These are phyloP conservation scores for Sus scrofa DNA, from an alignment of 2,113 vertebrate genomes.

Conservation along the genomic window DNA sequence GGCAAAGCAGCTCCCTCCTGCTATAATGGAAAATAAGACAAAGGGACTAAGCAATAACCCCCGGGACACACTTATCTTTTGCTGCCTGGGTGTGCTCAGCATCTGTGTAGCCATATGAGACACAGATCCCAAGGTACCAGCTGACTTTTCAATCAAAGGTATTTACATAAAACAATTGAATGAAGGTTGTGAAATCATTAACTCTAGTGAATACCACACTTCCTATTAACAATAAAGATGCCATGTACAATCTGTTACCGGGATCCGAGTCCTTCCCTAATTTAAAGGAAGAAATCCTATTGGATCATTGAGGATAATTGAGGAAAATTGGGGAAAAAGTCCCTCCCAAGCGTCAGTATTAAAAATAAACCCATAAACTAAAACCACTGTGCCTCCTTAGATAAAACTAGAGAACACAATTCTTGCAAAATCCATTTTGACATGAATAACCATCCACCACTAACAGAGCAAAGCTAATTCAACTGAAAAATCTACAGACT, in stretches of 20 bases:
- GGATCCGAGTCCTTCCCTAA: background rate
- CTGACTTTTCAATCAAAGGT: constrained; percentile 59
- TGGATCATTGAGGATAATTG: constrained; percentile 24
- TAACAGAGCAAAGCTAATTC: background rate
- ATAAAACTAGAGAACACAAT: constrained; percentile 1
- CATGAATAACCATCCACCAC: background rate
- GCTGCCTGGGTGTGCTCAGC: background rate
- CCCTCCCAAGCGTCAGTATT: background rate
- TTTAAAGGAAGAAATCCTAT: constrained; percentile 20
- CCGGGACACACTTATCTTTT: constrained; percentile 54
- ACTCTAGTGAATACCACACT: constrained; percentile 1
- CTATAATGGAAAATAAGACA: constrained; percentile 59
- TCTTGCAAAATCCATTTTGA: background rate
- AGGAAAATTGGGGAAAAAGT: background rate
- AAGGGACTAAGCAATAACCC: constrained; percentile 30
- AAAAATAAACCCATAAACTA: background rate
- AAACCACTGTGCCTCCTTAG: background rate
- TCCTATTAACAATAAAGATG: constrained; percentile 57
- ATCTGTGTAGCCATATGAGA: constrained; percentile 35
- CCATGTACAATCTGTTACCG: background rate
- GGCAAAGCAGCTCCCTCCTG: background rate
- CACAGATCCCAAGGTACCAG: constrained; percentile 35
- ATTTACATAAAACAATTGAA: constrained; percentile 78
- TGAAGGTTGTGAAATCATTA: constrained; percentile 63
- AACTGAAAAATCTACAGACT: background rate